Evolutionary conservation across 2,113 vertebrate genomes (phyloP), one percentile per base, ranked within the genome.

Genomic region (Myotis brandtii): DNA sequence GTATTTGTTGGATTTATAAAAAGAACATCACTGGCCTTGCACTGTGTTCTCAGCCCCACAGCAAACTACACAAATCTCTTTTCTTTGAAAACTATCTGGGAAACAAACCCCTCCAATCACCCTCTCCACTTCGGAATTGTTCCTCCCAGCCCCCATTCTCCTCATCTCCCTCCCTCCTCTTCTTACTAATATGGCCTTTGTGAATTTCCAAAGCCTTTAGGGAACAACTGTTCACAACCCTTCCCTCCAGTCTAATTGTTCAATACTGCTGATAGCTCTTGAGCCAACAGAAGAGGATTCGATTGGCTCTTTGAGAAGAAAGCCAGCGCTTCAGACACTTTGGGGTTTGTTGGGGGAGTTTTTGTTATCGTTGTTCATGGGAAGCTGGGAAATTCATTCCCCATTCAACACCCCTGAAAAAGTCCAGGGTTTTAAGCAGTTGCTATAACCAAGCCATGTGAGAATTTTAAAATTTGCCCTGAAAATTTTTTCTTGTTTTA

Each of bases 191-290:
- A 66, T 50, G 62, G 76, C 72, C 97, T 98, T 97, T 97, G 92
- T 95, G 64, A 81, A 89, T 88, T 94, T n/a, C 72, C 69, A 66
- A 85, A 85, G 91, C 54, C 86, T 95, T 76, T 59, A 66, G 69
- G 85, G 95, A 92, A 73, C 56, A 43, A 88, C 95, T 46, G 52
- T 88, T 90, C 91, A 69, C 94, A 90, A 23, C 73, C 75, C 17
- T 88, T 95, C 85, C 92, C 85, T 64, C 95, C 83, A 85, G 94
- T 97, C 97, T 97, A 95, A 95, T 97, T 98, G 98, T 96, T 97
- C 98, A 97, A 97, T 95, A 95, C 92, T 84, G 96, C 97, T 97
- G 97, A 93, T 70, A 94, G 98, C 79, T 96, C 56, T 82, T 8
- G 85, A 96, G 91, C n/a, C 72, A 84, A 59, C 94, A 94, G 96